Percentiles rank a stretch among this genome's conserved stretches.
phyloP scores from a whole-genome alignment of 2,113 vertebrate genomes.

The Saguinus midas region DNA sequence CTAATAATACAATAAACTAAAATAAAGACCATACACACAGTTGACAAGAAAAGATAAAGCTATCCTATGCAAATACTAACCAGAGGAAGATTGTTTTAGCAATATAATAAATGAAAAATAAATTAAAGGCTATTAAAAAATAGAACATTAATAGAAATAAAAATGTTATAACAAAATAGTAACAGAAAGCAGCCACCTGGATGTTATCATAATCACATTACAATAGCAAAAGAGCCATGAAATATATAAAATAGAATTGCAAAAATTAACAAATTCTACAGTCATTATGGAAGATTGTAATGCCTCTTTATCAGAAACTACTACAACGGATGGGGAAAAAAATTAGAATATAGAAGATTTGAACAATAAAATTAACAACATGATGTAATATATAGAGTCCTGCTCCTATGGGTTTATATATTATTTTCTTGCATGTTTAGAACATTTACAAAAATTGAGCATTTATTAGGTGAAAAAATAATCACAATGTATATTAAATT shows the following conservation, averaged over 20 bases:
- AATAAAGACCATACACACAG: neutral
- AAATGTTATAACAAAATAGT: neutral
- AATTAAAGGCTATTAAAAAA: neutral
- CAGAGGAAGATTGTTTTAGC: constrained; percentile 19
- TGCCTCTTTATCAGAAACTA: neutral
- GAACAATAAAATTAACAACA: neutral
- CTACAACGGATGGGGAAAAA: neutral
- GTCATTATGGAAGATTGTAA: neutral
- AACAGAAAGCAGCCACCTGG: neutral
- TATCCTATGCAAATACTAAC: neutral
- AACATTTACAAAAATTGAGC: neutral
- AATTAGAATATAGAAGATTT: neutral
- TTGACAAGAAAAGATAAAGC: neutral
- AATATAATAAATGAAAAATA: neutral
- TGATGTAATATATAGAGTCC: neutral
- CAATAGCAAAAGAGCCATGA: neutral
- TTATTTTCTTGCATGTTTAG: neutral
- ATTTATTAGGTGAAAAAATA: neutral
- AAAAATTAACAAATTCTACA: neutral
- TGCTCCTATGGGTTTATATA: neutral
- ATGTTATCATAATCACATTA: neutral
- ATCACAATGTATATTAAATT: neutral
- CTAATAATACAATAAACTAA: neutral
- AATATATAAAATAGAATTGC: neutral
- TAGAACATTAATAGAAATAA: neutral